phyloP scores from a whole-genome alignment of 1,140 invertebrate genomes.

The Penaeus chinensis region DNA sequence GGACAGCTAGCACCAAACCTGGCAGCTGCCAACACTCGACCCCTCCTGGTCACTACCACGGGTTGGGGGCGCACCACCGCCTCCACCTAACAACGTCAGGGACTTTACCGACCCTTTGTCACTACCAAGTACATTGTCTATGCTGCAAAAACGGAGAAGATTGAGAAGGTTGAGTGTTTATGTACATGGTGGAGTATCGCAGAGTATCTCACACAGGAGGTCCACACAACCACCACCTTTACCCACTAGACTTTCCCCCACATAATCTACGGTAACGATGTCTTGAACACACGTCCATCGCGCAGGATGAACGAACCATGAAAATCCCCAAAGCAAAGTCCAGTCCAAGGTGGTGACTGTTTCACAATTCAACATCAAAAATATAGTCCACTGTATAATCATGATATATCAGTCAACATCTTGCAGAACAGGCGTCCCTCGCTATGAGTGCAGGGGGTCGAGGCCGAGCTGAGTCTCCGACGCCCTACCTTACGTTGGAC shows the following conservation, averaged over 20 bases:
- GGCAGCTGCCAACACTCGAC: constrained; percentile 55
- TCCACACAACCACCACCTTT: too few species aligned
- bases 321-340: too few species aligned
- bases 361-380: constrained; percentile 38
- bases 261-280: too few species aligned
- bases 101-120: constrained; percentile 60
- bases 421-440: constrained; percentile 25
- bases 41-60: constrained; percentile 55
- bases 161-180: constrained; percentile 49
- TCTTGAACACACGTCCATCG: too few species aligned
- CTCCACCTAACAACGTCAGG: constrained; percentile 49
- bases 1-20: constrained; percentile 63
- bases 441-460: constrained; percentile 18
- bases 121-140: constrained; percentile 62
- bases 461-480: constrained; percentile 22
- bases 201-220: constrained; percentile 14
- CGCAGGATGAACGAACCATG: too few species aligned
- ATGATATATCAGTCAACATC: constrained; percentile 42
- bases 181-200: not conserved
- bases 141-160: constrained; percentile 60
- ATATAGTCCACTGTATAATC: constrained; percentile 36
- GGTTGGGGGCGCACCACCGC: constrained; percentile 30
- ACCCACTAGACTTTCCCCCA: too few species aligned
- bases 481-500: constrained; percentile 62
- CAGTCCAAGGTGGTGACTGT: constrained; percentile 24